phyloP scores from a whole-genome alignment of 1,140 invertebrate species.

The Bombus confusus region DNA sequence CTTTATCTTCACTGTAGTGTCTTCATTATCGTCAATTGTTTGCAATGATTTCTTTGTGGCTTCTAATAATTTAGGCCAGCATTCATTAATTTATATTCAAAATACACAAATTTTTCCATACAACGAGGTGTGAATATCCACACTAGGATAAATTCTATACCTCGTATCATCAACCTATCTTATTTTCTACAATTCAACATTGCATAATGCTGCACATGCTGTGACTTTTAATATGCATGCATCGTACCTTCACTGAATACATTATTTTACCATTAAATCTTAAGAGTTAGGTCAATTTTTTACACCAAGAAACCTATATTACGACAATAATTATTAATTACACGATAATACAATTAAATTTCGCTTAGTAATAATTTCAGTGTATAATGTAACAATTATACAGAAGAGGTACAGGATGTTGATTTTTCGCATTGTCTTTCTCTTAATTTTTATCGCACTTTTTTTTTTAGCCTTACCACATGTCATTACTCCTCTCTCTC shows the following conservation, averaged over 20 bases:
- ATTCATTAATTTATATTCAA: constrained; percentile 74
- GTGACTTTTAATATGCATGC: constrained; percentile 65
- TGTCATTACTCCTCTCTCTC: constrained; percentile 3
- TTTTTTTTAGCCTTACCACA: constrained; percentile 37
- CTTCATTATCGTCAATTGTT: constrained; percentile 45
- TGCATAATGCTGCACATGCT: constrained; percentile 57
- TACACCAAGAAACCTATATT: constrained; percentile 80
- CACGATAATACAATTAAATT: constrained; percentile 80
- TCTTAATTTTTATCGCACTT: constrained; percentile 45
- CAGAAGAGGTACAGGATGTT: constrained; percentile 77
- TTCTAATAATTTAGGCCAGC: constrained; percentile 69
- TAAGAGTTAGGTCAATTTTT: constrained; percentile 80
- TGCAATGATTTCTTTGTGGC: constrained; percentile 49
- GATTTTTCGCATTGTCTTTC: constrained; percentile 57
- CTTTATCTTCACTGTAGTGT: constrained; percentile 47
- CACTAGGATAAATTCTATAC: constrained; percentile 44
- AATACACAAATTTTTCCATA: constrained; percentile 71
- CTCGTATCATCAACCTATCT: constrained; percentile 61
- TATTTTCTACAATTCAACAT: constrained; percentile 65
- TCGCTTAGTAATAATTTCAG: constrained; percentile 74
- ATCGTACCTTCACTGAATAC: constrained; percentile 67
- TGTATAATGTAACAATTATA: constrained; percentile 78
- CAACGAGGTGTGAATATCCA: constrained; percentile 53
- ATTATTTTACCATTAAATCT: constrained; percentile 73
- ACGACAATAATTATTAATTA: constrained; percentile 81